A percentile compares a stretch with the other conserved stretches of the same genome.
Evolutionary conservation across 1,140 invertebrate genomes (phyloP).

Genomic region (Drusus annulatus): DNA sequence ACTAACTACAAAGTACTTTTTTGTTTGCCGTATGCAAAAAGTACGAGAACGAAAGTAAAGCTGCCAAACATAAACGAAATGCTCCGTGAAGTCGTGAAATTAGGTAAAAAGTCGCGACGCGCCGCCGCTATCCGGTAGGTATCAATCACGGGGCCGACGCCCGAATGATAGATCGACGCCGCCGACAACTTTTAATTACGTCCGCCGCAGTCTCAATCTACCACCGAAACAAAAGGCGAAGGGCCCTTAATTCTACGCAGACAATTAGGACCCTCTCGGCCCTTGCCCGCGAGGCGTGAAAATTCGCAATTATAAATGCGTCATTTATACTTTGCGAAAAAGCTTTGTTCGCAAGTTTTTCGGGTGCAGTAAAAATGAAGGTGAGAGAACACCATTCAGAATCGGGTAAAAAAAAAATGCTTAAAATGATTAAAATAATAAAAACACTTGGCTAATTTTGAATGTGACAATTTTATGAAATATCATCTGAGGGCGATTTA

Average conservation of each 20-base stretch:
- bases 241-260: conserved; percentile 12
- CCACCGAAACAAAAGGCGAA: conserved; percentile 13
- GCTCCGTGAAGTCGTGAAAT: too few species aligned
- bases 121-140: neutral
- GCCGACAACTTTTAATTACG: conserved; percentile 56
- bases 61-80: too few species aligned
- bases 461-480: too few species aligned
- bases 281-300: neutral
- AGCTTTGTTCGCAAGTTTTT: neutral
- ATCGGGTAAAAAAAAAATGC: too few species aligned
- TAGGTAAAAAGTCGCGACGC: too few species aligned
- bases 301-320: conserved; percentile 1
- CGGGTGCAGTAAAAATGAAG: neutral
- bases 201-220: conserved; percentile 47
- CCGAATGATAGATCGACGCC: conserved; percentile 47
- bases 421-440: too few species aligned
- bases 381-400: too few species aligned
- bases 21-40: too few species aligned
- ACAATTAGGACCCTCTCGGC: conserved; percentile 3
- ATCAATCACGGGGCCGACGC: conserved; percentile 49
- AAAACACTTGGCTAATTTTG: too few species aligned
- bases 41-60: too few species aligned
- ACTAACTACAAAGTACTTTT: too few species aligned
- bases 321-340: conserved; percentile 1
- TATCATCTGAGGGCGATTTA: too few species aligned